These are phyloP conservation scores for Sternotherus odoratus DNA, from an alignment of 2,797 vertebrate genomes.

Conservation along the genomic window DNA sequence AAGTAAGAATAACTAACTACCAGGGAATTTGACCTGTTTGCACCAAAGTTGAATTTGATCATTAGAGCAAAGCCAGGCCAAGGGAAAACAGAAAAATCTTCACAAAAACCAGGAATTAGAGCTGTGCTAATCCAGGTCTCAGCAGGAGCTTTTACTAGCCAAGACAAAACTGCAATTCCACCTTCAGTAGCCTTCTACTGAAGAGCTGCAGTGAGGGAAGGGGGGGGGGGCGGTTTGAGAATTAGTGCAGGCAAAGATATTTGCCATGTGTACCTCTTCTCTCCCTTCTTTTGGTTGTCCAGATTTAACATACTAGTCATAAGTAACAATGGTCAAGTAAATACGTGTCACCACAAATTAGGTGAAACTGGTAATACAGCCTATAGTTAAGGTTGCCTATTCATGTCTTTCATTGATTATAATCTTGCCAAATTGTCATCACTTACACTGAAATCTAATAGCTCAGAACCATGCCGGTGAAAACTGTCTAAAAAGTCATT, in stretches of 20 bases:
- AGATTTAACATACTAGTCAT: neutral
- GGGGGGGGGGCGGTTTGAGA: neutral
- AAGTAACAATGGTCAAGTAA: neutral
- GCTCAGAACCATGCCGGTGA: neutral
- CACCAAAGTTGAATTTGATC: neutral
- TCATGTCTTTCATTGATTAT: neutral
- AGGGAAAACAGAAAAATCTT: neutral
- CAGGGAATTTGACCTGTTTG: neutral
- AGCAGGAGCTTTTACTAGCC: neutral
- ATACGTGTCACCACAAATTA: neutral
- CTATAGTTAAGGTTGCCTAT: neutral
- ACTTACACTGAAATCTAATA: neutral
- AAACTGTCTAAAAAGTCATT: neutral
- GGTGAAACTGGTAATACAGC: neutral
- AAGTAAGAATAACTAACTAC: neutral
- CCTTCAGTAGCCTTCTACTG: neutral
- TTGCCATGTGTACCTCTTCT: neutral
- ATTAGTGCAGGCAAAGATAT: neutral
- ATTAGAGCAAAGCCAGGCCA: neutral
- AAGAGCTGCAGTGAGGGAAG: neutral
- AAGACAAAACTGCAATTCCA: neutral
- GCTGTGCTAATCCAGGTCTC: neutral
- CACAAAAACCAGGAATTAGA: neutral
- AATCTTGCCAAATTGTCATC: neutral
- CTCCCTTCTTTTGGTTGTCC: neutral